phyloP scores from a whole-genome alignment of 2,113 vertebrate species.

The Clupea harengus region DNA sequence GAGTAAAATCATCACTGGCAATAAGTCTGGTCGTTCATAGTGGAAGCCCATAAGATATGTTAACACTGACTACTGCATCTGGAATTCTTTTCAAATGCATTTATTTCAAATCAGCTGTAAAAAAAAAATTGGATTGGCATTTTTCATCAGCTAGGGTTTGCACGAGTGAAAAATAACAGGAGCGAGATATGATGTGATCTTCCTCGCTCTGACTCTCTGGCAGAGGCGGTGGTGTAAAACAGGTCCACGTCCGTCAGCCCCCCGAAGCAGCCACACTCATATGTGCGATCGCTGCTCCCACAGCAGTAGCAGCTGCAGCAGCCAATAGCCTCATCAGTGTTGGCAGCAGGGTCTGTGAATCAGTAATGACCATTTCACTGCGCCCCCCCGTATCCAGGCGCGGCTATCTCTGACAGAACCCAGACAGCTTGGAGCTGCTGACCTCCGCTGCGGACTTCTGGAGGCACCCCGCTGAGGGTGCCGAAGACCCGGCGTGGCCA shows the following conservation, averaged over 20 bases:
- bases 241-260: background rate
- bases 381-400: background rate
- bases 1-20: background rate
- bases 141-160: background rate
- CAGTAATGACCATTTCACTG: slow-evolving; percentile 7
- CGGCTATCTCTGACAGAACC: background rate
- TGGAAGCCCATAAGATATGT: no score
- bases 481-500: background rate
- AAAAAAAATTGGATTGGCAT: background rate
- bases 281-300: background rate
- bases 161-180: background rate
- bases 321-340: background rate
- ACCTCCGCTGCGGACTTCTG: background rate
- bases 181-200: background rate
- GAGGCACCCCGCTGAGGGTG: background rate
- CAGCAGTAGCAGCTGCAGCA: background rate
- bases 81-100: background rate
- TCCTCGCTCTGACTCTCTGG: background rate
- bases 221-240: background rate
- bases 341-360: slow-evolving; percentile 10
- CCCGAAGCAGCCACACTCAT: background rate
- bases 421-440: background rate
- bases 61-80: no score
- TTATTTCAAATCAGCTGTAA: background rate
- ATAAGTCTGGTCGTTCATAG: background rate